phyloP scores from a whole-genome alignment of 2,888 invertebrate species.

The Chrysomela aeneicollis region DNA sequence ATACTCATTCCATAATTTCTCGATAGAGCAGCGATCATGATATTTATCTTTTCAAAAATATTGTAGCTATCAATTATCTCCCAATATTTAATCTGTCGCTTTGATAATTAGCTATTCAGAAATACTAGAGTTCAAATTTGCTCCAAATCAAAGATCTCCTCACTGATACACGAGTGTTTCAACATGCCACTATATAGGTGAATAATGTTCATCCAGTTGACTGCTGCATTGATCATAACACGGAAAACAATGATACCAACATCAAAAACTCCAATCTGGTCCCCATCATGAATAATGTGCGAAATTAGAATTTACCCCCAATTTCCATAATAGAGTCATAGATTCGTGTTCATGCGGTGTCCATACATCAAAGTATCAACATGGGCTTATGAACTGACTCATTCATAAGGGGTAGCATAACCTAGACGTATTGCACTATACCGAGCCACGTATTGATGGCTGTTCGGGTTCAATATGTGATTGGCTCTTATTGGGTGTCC shows the following conservation, averaged over 20 bases:
- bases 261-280: slow-evolving; percentile 27
- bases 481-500: slow-evolving; percentile 54
- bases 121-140: no score
- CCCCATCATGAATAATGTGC: slow-evolving; percentile 21
- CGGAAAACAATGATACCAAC: slow-evolving; percentile 1
- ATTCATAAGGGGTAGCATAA: slow-evolving; percentile 54
- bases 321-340: slow-evolving; percentile 53
- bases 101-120: no score
- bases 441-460: slow-evolving; percentile 57
- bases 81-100: no score
- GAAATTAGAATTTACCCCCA: slow-evolving; percentile 35
- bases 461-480: slow-evolving; percentile 49
- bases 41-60: no score
- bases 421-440: slow-evolving; percentile 50
- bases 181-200: not conserved
- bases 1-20: no score
- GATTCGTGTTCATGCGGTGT: slow-evolving; percentile 48
- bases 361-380: slow-evolving; percentile 54
- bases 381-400: slow-evolving; percentile 55
- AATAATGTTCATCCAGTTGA: not conserved
- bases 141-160: no score
- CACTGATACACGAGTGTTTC: not conserved
- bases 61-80: no score
- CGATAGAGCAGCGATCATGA: no score
- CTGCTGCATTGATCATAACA: not conserved